phyloP scores from a whole-genome alignment of 1,140 invertebrate species.

The Agrilus planipennis region DNA sequence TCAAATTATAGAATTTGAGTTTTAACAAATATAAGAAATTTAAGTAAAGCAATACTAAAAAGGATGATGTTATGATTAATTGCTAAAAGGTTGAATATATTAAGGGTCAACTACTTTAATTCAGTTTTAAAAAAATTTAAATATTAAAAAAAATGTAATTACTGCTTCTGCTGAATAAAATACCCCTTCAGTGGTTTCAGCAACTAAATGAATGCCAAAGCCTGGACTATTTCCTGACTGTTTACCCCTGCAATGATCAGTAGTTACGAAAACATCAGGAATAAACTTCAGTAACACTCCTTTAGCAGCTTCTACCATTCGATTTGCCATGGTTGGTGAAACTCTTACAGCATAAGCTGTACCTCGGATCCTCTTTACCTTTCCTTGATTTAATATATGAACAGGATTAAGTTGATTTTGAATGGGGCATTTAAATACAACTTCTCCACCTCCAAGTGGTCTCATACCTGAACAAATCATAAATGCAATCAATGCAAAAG shows the following conservation, averaged over 20 bases:
- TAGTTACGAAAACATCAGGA: conserved; percentile 90
- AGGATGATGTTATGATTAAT: neutral
- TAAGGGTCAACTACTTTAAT: too few relatives aligned
- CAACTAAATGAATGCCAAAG: conserved; percentile 82
- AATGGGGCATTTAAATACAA: conserved; percentile 80
- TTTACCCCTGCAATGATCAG: conserved; percentile 79
- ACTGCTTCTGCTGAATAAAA: conserved; percentile 60
- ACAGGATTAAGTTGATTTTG: conserved; percentile 42
- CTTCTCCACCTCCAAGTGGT: conserved; percentile 84
- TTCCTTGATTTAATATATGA: conserved; percentile 67
- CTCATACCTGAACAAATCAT: conserved; percentile 35
- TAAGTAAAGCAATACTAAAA: too few relatives aligned
- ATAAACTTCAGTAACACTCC: conserved; percentile 82
- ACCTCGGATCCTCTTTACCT: conserved; percentile 89
- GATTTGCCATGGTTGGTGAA: conserved; percentile 80
- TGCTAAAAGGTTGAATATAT: neutral
- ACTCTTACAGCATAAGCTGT: conserved; percentile 78
- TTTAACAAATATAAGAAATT: too few relatives aligned
- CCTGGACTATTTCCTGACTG: conserved; percentile 79
- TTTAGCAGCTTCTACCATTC: conserved; percentile 88
- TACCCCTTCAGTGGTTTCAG: conserved; percentile 84
- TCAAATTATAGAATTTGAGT: conserved; percentile 1
- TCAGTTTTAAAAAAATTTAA: neutral
- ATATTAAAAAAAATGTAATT: conserved; percentile 1
- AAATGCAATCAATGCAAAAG: neutral